Evolutionary conservation across 64 coral and sea anemone species (phyloP).

Genomic region (Hydrozoanthus tunicans): DNA sequence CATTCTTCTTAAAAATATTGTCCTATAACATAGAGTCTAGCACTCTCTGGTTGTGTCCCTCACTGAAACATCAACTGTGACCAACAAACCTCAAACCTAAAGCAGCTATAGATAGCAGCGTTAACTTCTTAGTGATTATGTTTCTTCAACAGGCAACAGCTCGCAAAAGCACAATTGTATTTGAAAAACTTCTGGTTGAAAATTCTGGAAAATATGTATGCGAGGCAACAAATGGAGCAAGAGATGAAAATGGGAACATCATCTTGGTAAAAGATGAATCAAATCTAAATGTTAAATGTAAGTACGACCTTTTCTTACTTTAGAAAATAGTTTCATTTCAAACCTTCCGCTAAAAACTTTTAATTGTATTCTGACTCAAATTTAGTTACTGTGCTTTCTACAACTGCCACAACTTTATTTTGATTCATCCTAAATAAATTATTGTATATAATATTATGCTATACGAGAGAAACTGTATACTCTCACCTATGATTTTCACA

Average conservation of each 20-base stretch:
- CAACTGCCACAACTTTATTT: too few species aligned
- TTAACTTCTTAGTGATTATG: not conserved
- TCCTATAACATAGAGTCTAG: too few species aligned
- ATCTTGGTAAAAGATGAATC: conserved; percentile 7
- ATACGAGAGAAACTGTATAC: too few species aligned
- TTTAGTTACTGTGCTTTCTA: too few species aligned
- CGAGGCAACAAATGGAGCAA: conserved; percentile 27
- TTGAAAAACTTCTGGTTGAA: conserved; percentile 25
- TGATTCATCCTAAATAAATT: too few species aligned
- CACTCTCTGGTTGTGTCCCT: too few species aligned
- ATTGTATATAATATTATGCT: too few species aligned
- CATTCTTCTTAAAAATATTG: too few species aligned
- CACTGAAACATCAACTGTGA: too few species aligned
- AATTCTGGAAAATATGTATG: conserved; percentile 33
- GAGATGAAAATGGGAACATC: not conserved
- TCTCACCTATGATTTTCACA: too few species aligned
- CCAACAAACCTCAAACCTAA: not conserved
- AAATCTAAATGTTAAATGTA: conserved; percentile 31
- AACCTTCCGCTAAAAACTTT: too few species aligned
- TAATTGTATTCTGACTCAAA: too few species aligned
- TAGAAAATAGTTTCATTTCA: not conserved
- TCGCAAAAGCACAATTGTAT: conserved; percentile 25
- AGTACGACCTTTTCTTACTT: not conserved
- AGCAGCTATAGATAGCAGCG: not conserved
- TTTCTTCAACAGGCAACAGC: conserved; percentile 3